Conservation (phyloP, 1,140 invertebrate genomes). For the Diorhabda carinulata region DNA sequence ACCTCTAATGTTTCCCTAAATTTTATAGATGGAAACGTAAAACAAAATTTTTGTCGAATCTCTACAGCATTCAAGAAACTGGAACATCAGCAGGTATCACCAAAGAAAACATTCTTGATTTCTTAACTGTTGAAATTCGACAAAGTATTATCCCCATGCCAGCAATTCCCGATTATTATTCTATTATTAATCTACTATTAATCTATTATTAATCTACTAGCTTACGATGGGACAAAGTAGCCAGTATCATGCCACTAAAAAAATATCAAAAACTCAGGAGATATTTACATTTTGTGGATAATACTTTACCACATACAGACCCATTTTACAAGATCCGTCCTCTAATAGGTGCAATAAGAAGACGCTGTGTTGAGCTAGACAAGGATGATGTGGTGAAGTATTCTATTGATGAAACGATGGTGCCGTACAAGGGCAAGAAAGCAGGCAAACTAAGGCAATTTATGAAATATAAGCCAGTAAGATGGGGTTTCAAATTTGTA, state of each 20-base stretch:
- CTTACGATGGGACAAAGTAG: constrained; percentile 30
- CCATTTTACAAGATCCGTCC: constrained; percentile 42
- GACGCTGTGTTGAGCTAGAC: constrained; percentile 38
- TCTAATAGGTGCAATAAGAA: constrained; percentile 37
- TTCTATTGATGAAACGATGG: constrained; percentile 49
- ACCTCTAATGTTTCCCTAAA: no score
- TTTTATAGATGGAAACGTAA: no score
- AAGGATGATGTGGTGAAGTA: constrained; percentile 38
- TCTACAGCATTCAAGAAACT: constrained; percentile 11
- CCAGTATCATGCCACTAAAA: constrained; percentile 40
- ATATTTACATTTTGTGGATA: constrained; percentile 41
- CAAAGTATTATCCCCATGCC: constrained; percentile 34
- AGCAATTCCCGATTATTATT: constrained; percentile 28
- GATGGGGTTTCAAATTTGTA: constrained; percentile 45
- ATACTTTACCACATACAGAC: constrained; percentile 32
- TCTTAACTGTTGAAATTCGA: constrained; percentile 13
- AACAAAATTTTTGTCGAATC: neutral
- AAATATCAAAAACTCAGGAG: constrained; percentile 35
- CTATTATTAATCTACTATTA: no score
- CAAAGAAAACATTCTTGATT: constrained; percentile 6
- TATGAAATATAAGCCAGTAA: constrained; percentile 36
- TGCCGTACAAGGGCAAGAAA: constrained; percentile 49
- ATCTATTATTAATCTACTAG: constrained; percentile 21
- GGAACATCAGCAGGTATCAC: constrained; percentile 5
- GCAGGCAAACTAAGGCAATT: constrained; percentile 40